Percentiles rank a stretch among this genome's conserved stretches.
These are phyloP conservation scores for Branchinecta lynchi DNA, from an alignment of 1,140 invertebrate genomes.

Conservation along the genomic window DNA sequence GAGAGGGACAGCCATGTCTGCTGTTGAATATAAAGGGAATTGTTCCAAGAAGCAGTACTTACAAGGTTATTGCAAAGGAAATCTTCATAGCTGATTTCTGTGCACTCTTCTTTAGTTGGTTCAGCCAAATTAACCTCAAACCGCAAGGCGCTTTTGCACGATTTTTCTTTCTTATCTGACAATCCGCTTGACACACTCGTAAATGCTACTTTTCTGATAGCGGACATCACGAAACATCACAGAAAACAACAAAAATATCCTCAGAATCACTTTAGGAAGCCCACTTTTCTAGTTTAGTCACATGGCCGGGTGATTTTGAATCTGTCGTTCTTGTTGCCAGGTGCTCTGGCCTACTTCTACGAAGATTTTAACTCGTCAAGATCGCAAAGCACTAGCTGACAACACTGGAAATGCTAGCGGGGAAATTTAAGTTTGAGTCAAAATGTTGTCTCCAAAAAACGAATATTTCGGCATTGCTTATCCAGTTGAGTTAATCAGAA, in stretches of 20 bases:
- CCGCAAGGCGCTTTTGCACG: constrained; percentile 37
- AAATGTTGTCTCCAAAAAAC: no score
- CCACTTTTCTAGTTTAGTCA: no score
- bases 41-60: constrained; percentile 32
- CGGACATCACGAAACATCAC: constrained; percentile 16
- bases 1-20: constrained; percentile 17
- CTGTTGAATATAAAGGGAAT: constrained; percentile 25
- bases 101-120: constrained; percentile 45
- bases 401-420: no score
- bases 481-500: no score
- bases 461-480: no score
- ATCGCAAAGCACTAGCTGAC: no score
- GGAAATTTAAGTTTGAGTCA: no score
- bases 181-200: constrained; percentile 26
- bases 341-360: no score
- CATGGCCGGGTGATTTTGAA: no score
- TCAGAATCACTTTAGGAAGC: no score
- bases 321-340: no score
- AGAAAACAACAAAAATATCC: neutral
- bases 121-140: constrained; percentile 42
- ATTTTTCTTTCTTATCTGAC: constrained; percentile 33
- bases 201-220: neutral
- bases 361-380: no score
- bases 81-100: constrained; percentile 47
- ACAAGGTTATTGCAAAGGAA: constrained; percentile 43